A percentile compares a stretch with the other conserved stretches of the same genome.
phyloP scores from a whole-genome alignment of 1,140 invertebrate species.

The Caenorhabditis brenneri region DNA sequence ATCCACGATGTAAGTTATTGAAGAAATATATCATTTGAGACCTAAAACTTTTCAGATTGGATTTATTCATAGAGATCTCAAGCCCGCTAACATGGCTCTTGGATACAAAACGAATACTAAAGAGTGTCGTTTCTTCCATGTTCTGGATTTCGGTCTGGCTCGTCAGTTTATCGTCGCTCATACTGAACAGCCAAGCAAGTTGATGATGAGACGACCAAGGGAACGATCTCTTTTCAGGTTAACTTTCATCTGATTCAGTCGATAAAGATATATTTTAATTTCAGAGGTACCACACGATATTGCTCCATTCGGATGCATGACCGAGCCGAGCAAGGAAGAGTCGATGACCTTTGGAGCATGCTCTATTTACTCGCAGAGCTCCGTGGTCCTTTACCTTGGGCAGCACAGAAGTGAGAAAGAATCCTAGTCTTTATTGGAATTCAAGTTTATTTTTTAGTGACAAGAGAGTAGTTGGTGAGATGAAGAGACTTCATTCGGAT shows the following conservation, averaged over 20 bases:
- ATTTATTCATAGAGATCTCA: conserved; percentile 96
- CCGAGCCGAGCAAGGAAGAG: conserved; percentile 47
- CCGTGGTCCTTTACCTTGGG: conserved; percentile 47
- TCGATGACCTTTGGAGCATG: conserved; percentile 51
- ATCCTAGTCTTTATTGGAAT: not conserved
- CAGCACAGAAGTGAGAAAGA: not conserved
- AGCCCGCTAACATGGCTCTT: conserved; percentile 76
- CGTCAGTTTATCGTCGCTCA: conserved; percentile 80
- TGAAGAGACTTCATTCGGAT: conserved; percentile 22
- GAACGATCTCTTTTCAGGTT: conserved; percentile 79
- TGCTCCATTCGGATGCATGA: conserved; percentile 41
- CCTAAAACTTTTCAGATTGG: conserved; percentile 73
- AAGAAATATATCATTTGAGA: conserved; percentile 2
- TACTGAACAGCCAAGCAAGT: conserved; percentile 77
- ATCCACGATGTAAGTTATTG: conserved; percentile 54
- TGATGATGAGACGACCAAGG: conserved; percentile 89
- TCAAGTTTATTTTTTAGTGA: not conserved
- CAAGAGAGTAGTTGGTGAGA: conserved; percentile 20
- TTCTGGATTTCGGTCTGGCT: conserved; percentile 97
- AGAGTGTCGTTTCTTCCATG: conserved; percentile 78
- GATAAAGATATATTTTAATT: no score
- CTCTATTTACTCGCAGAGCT: conserved; percentile 50
- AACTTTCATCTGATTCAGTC: no score
- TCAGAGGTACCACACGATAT: conserved; percentile 51
- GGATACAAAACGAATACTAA: conserved; percentile 41